These are phyloP conservation scores for Atta texana DNA, from an alignment of 1,140 invertebrate species.

Conservation along the genomic window DNA sequence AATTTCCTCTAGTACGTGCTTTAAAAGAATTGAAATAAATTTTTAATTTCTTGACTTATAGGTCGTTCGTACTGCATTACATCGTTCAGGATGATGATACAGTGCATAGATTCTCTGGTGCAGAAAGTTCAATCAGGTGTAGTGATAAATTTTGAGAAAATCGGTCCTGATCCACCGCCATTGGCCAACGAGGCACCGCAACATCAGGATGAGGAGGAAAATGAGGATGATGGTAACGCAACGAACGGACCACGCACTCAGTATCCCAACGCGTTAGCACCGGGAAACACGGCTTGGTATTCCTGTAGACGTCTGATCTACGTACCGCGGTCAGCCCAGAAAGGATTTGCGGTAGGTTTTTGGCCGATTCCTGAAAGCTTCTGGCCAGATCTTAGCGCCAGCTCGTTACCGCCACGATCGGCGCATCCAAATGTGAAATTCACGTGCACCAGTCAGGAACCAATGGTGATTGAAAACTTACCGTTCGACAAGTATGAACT, in stretches of 20 bases:
- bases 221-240: slow-evolving; percentile 76
- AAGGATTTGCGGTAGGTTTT: slow-evolving; percentile 96
- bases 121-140: slow-evolving; percentile 99
- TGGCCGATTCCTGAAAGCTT: slow-evolving; percentile 99
- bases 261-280: slow-evolving; percentile 79
- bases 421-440: slow-evolving; percentile 98
- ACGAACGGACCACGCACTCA: slow-evolving; percentile 76
- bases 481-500: slow-evolving; percentile 99
- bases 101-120: slow-evolving; percentile 98
- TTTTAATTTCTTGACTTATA: slow-evolving; percentile 80
- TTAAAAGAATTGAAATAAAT: slow-evolving; percentile 21
- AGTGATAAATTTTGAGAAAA: slow-evolving; percentile 99
- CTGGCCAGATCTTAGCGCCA: slow-evolving; percentile 95
- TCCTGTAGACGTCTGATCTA: slow-evolving; percentile 96
- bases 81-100: slow-evolving; percentile 97
- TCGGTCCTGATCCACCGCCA: slow-evolving; percentile 94
- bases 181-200: slow-evolving; percentile 86
- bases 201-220: slow-evolving; percentile 82
- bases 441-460: slow-evolving; percentile 96
- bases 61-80: slow-evolving; percentile 98
- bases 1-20: background rate
- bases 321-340: slow-evolving; percentile 96
- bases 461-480: slow-evolving; percentile 98
- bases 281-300: slow-evolving; percentile 91
- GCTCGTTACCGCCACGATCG: slow-evolving; percentile 93